These are phyloP conservation scores for Calliphora vomitoria DNA, from an alignment of 2,888 invertebrate genomes.

Conservation along the genomic window DNA sequence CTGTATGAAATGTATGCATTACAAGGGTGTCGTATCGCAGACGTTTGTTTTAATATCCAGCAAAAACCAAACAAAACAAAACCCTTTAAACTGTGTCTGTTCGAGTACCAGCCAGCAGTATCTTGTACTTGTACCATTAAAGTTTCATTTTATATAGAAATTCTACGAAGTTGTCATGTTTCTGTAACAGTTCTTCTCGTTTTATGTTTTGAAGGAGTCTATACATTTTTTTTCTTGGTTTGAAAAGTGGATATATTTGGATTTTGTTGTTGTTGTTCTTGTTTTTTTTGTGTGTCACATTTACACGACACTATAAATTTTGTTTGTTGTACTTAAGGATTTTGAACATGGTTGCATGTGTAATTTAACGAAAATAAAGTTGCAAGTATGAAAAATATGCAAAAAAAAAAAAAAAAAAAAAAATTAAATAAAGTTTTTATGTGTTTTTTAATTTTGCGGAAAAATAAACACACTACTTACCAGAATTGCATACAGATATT, in stretches of 20 bases:
- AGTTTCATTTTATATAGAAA: constrained; percentile 55
- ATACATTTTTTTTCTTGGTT: constrained; percentile 1
- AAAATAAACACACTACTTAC: constrained; percentile 13
- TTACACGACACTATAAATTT: constrained; percentile 59
- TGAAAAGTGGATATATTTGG: constrained; percentile 17
- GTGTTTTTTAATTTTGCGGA: constrained; percentile 45
- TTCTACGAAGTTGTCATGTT: constrained; percentile 62
- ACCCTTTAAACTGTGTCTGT: constrained; percentile 1
- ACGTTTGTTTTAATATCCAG: constrained; percentile 39
- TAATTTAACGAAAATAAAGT: constrained; percentile 50
- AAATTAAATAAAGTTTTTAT: constrained; percentile 41
- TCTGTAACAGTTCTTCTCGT: constrained; percentile 32
- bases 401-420: background rate
- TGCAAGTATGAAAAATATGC: background rate
- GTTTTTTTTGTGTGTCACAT: constrained; percentile 9
- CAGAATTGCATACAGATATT: background rate
- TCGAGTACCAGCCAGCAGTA: background rate
- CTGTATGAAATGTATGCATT: constrained; percentile 35
- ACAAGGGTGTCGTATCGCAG: constrained; percentile 54
- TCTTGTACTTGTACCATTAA: constrained; percentile 49
- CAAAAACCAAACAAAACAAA: constrained; percentile 27
- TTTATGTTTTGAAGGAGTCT: constrained; percentile 30
- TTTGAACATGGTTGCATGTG: constrained; percentile 61
- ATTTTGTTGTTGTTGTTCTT: constrained; percentile 20
- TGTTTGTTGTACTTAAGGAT: constrained; percentile 38